phyloP scores from a whole-genome alignment of 2,113 vertebrate species.

The Percina caprodes region DNA sequence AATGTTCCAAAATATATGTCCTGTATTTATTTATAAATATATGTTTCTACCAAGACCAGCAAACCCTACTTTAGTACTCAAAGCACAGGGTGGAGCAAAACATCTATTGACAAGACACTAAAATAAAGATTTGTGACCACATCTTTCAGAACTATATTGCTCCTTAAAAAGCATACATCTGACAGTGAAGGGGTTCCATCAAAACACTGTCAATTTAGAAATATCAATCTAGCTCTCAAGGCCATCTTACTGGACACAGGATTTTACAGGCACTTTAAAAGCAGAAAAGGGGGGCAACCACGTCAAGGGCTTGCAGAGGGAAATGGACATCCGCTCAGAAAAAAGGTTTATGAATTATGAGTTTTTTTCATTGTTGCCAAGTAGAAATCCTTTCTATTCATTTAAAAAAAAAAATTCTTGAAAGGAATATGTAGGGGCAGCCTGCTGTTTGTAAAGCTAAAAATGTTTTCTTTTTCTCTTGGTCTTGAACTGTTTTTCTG shows the following conservation, averaged over 20 bases:
- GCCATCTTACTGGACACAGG: conserved; percentile 36
- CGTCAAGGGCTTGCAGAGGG: conserved; percentile 2
- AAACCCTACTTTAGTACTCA: neutral
- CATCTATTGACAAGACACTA: conserved; percentile 8
- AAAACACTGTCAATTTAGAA: conserved; percentile 45
- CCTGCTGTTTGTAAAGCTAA: neutral
- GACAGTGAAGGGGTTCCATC: conserved; percentile 16
- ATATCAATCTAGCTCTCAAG: conserved; percentile 60
- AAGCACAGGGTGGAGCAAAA: neutral
- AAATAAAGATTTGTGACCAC: conserved; percentile 41
- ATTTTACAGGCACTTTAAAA: conserved; percentile 57
- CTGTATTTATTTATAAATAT: neutral
- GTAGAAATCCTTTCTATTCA: conserved; percentile 34
- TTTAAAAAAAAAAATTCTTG: conserved; percentile 20
- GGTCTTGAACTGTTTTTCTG: neutral
- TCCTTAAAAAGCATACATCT: conserved; percentile 22
- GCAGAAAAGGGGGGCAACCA: conserved; percentile 5
- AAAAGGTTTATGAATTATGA: conserved; percentile 58
- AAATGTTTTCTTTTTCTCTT: conserved; percentile 8
- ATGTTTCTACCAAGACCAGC: neutral
- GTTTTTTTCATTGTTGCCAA: conserved; percentile 5
- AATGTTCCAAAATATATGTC: neutral
- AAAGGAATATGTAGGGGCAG: neutral
- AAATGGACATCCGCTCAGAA: conserved; percentile 31
- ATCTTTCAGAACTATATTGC: conserved; percentile 22